Percentiles rank a stretch among this genome's conserved stretches.
These are phyloP conservation scores for Cecropterus lyciades DNA, from an alignment of 1,140 invertebrate species.

Conservation along the genomic window DNA sequence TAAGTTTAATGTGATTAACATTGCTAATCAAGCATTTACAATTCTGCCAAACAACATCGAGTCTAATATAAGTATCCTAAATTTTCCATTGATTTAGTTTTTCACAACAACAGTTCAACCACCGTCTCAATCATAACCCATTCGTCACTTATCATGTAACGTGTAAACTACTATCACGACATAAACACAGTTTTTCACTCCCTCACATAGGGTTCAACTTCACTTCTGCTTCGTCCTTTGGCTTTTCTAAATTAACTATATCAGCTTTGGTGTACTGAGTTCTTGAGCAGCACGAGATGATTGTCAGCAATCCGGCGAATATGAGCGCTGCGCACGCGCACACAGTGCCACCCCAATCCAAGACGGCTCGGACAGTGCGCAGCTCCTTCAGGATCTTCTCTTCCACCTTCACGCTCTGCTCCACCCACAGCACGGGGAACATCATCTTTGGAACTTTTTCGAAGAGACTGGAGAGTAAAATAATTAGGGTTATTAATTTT, in stretches of 20 bases:
- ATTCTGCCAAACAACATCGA: no score
- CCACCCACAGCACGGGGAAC: constrained; percentile 92
- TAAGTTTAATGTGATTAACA: no score
- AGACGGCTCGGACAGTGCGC: constrained; percentile 53
- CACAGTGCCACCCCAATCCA: constrained; percentile 68
- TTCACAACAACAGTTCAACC: not conserved
- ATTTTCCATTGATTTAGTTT: no score
- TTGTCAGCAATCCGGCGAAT: constrained; percentile 52
- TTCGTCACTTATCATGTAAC: not conserved
- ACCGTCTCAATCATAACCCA: not conserved
- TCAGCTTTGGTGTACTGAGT: constrained; percentile 52
- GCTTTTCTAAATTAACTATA: constrained; percentile 45
- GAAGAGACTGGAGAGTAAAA: constrained; percentile 84
- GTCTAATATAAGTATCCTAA: no score
- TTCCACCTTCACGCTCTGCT: constrained; percentile 86
- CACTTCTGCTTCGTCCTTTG: constrained; percentile 66
- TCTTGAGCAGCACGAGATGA: constrained; percentile 53
- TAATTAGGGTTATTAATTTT: not conserved
- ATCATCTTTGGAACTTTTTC: constrained; percentile 87
- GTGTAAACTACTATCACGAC: not conserved
- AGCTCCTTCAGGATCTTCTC: constrained; percentile 79
- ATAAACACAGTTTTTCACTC: not conserved
- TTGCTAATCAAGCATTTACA: no score
- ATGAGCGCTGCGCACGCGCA: constrained; percentile 60
- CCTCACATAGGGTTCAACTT: constrained; percentile 65